These are phyloP conservation scores for Drosophila setosimentum DNA, from an alignment of 2,888 invertebrate genomes.

Conservation along the genomic window DNA sequence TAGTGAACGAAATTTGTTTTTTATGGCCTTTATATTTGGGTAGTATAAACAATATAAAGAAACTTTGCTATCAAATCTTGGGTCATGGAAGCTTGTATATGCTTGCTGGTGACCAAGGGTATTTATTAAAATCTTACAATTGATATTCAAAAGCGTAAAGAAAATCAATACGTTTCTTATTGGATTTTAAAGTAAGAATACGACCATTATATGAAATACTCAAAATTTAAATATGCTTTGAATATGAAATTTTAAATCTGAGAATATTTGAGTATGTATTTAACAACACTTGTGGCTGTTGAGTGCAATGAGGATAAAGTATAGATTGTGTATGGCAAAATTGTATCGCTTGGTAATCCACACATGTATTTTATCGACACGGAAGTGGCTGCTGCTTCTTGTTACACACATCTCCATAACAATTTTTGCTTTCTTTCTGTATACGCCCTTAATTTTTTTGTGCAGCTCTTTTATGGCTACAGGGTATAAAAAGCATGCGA, in stretches of 20 bases:
- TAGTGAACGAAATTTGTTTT: background rate
- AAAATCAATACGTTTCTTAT: background rate
- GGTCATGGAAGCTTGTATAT: background rate
- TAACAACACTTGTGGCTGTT: background rate
- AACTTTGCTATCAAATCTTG: background rate
- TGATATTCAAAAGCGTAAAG: background rate
- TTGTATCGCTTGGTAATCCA: constrained; percentile 9
- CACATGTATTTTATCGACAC: constrained; percentile 11
- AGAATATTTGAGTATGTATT: background rate
- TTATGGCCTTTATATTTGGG: background rate
- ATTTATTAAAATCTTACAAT: background rate
- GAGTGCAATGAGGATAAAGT: background rate
- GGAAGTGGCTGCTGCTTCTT: constrained; percentile 12
- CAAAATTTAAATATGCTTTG: too few species aligned
- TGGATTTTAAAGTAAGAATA: background rate
- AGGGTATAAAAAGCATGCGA: constrained; percentile 40
- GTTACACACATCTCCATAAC: constrained; percentile 20
- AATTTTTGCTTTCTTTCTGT: background rate
- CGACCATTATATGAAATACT: background rate
- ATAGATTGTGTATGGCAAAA: background rate
- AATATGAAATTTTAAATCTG: background rate
- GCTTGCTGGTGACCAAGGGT: background rate
- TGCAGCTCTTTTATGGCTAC: constrained; percentile 18
- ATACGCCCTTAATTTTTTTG: constrained; percentile 2
- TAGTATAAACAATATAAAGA: background rate